Percentiles rank a stretch among this genome's conserved stretches.
These are phyloP conservation scores for Otocyon megalotis DNA, from an alignment of 2,113 vertebrate species.

Conservation along the genomic window DNA sequence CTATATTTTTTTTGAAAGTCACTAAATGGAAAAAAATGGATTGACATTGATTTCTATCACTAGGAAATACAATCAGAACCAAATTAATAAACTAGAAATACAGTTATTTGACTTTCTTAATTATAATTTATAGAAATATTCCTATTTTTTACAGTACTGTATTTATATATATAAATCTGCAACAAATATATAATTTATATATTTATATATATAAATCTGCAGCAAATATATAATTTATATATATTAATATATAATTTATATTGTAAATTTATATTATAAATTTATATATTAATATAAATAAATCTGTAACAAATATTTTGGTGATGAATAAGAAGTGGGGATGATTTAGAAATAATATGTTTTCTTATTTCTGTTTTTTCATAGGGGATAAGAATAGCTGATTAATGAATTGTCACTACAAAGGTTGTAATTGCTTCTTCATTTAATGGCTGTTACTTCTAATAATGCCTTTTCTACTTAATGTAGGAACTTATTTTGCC, in stretches of 20 bases:
- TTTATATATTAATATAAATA: too few relatives aligned
- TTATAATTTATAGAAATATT: background rate
- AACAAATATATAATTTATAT: too few relatives aligned
- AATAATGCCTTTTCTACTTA: background rate
- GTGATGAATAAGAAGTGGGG: background rate
- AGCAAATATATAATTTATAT: background rate
- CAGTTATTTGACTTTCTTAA: background rate
- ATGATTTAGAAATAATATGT: constrained; percentile 5
- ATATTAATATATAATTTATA: too few relatives aligned
- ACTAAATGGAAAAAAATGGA: background rate
- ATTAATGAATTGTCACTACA: background rate
- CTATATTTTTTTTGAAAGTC: background rate
- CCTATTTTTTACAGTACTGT: background rate
- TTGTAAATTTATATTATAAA: too few relatives aligned
- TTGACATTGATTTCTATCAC: background rate
- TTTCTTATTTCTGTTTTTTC: background rate
- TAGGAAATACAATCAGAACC: background rate
- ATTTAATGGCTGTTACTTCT: background rate
- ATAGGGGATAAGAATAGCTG: background rate
- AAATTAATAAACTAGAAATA: constrained; percentile 7
- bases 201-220: background rate
- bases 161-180: background rate
- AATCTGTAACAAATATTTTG: background rate
- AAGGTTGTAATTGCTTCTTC: background rate
- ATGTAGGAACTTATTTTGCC: background rate